Conservation (phyloP, 2,888 invertebrate species). For the Ganaspis brasiliensis region DNA sequence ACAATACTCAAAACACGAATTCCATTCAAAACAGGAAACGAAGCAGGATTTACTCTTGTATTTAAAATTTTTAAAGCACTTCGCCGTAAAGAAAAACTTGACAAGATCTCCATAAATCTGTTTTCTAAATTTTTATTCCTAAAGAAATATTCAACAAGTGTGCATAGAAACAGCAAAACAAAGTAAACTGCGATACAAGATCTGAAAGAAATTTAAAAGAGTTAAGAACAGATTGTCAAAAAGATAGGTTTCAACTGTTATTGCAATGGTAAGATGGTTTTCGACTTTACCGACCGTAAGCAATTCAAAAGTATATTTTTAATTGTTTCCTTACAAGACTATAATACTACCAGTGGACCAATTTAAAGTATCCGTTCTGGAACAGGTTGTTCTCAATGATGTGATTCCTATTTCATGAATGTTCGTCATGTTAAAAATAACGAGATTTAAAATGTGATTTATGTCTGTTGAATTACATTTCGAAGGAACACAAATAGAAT, state of each 20-base stretch:
- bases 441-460: neutral
- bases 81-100: constrained; percentile 72
- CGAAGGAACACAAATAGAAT: constrained; percentile 79
- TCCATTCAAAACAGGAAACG: constrained; percentile 81
- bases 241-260: too few relatives aligned
- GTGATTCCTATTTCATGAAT: neutral
- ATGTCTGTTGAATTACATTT: constrained; percentile 77
- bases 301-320: neutral
- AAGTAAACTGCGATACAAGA: neutral
- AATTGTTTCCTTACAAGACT: constrained; percentile 55
- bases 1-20: constrained; percentile 81
- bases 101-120: neutral
- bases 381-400: constrained; percentile 48
- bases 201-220: too few relatives aligned
- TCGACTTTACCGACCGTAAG: neutral
- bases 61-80: constrained; percentile 76
- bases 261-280: too few relatives aligned
- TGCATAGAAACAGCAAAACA: neutral
- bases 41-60: constrained; percentile 67
- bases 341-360: constrained; percentile 60
- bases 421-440: constrained; percentile 35
- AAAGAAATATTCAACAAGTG: neutral
- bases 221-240: too few relatives aligned
- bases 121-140: neutral
- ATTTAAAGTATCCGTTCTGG: constrained; percentile 46